Evolutionary conservation across 2,113 vertebrate genomes (phyloP).

Genomic region (Bubo scandiacus): DNA sequence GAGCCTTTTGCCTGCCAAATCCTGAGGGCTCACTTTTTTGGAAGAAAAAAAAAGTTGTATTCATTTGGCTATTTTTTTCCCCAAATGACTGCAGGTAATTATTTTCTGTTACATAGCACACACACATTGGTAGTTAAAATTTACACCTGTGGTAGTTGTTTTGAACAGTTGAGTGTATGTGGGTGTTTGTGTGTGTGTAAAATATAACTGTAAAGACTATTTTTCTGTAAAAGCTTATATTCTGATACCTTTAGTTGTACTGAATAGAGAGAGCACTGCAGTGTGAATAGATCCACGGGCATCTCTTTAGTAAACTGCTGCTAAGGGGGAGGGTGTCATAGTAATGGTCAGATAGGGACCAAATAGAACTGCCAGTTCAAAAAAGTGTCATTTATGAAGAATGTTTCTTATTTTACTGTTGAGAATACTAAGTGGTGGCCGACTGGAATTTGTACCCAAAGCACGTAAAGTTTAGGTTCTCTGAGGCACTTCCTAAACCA

Average conservation of each 20-base stretch:
- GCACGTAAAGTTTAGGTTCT: neutral
- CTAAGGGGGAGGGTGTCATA: neutral
- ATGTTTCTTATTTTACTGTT: neutral
- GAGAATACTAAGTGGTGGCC: neutral
- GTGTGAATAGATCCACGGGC: neutral
- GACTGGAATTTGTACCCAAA: neutral
- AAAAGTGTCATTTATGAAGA: neutral
- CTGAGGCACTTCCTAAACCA: neutral
- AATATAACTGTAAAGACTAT: accelerated
- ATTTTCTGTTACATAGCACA: neutral
- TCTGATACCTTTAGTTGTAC: neutral
- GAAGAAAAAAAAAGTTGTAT: neutral
- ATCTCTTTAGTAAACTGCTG: neutral
- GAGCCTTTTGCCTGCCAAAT: neutral
- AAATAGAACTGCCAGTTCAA: neutral
- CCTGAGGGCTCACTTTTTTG: neutral
- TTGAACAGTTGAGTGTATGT: neutral
- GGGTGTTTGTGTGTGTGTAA: neutral
- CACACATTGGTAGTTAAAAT: neutral
- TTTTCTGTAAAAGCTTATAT: neutral
- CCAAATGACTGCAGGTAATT: neutral
- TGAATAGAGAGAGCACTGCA: neutral
- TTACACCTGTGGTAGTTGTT: neutral
- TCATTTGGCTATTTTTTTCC: neutral
- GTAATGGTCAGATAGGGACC: neutral